Conservation (phyloP, 2,888 invertebrate genomes). For the Drosophila helvetica region DNA sequence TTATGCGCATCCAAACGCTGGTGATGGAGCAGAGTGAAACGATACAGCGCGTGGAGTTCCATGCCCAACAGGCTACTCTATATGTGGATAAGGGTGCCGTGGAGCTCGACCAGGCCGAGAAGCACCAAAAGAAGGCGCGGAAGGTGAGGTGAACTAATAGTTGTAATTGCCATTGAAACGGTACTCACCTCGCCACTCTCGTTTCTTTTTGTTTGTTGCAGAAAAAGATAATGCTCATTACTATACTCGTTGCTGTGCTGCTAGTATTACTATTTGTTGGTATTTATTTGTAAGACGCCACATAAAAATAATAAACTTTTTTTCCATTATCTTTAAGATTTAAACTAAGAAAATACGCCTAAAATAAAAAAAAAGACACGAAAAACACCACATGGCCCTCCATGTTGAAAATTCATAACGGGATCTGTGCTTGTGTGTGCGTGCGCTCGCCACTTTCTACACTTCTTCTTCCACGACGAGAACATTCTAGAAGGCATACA, state of each 20-base stretch:
- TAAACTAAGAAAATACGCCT: conserved; percentile 43
- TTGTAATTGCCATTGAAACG: background rate
- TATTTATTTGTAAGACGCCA: conserved; percentile 72
- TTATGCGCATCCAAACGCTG: conserved; percentile 83
- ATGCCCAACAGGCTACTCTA: conserved; percentile 82
- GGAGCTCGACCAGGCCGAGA: conserved; percentile 76
- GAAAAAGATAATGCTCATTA: conserved; percentile 81
- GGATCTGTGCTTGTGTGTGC: background rate
- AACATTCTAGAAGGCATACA: background rate
- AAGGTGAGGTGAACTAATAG: conserved; percentile 61
- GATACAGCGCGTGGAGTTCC: conserved; percentile 83
- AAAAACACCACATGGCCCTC: background rate
- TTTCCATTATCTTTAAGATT: conserved; percentile 48
- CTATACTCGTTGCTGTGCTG: conserved; percentile 69
- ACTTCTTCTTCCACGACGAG: background rate
- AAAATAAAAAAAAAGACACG: background rate
- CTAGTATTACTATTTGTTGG: conserved; percentile 77
- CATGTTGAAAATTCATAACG: background rate
- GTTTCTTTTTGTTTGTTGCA: conserved; percentile 57
- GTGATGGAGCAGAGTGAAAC: conserved; percentile 84
- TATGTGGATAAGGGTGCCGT: conserved; percentile 82
- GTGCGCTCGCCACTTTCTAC: background rate
- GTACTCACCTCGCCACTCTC: background rate
- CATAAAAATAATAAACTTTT: conserved; percentile 14
- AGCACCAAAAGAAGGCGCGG: conserved; percentile 71